A percentile compares a stretch with the other conserved stretches of the same genome.
Conservation (phyloP, 2,797 vertebrate species). For the Eulemur mongoz region DNA sequence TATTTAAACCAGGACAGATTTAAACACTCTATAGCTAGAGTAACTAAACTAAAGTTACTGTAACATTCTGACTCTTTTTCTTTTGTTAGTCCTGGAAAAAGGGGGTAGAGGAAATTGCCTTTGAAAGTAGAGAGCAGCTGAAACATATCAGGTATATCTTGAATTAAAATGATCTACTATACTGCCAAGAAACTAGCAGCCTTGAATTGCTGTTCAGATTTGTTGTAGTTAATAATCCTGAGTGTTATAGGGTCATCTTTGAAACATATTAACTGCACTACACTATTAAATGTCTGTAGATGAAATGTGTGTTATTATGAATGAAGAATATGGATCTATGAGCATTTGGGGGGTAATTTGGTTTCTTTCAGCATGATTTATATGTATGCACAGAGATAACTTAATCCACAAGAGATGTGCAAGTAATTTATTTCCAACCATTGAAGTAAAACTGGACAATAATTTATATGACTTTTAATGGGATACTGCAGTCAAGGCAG, state of each 20-base stretch:
- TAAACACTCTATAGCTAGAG: neutral
- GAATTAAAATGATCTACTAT: slow-evolving; percentile 65
- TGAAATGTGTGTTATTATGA: slow-evolving; percentile 76
- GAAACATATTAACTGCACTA: slow-evolving; percentile 74
- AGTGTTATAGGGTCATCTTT: slow-evolving; percentile 71
- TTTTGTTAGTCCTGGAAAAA: slow-evolving; percentile 45
- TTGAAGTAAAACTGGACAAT: slow-evolving; percentile 76
- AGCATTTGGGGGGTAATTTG: slow-evolving; percentile 75
- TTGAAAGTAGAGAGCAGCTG: slow-evolving; percentile 28
- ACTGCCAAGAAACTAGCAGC: slow-evolving; percentile 63
- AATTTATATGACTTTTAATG: slow-evolving; percentile 80
- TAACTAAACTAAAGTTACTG: slow-evolving; percentile 9
- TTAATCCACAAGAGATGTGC: slow-evolving; percentile 78
- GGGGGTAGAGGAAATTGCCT: neutral
- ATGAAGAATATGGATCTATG: slow-evolving; percentile 68
- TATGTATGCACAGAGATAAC: slow-evolving; percentile 70
- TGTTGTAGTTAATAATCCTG: slow-evolving; percentile 71
- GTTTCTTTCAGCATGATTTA: slow-evolving; percentile 77
- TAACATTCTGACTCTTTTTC: slow-evolving; percentile 12
- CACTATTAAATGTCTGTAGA: slow-evolving; percentile 76
- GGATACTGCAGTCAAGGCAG: slow-evolving; percentile 55
- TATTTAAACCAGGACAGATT: slow-evolving; percentile 12
- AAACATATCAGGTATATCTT: slow-evolving; percentile 39
- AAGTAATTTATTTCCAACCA: slow-evolving; percentile 78
- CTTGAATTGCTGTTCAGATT: slow-evolving; percentile 67